Evolutionary conservation across 2,113 vertebrate genomes (phyloP), one percentile per base, ranked within the genome.

Genomic region (Todiramphus chloris): DNA sequence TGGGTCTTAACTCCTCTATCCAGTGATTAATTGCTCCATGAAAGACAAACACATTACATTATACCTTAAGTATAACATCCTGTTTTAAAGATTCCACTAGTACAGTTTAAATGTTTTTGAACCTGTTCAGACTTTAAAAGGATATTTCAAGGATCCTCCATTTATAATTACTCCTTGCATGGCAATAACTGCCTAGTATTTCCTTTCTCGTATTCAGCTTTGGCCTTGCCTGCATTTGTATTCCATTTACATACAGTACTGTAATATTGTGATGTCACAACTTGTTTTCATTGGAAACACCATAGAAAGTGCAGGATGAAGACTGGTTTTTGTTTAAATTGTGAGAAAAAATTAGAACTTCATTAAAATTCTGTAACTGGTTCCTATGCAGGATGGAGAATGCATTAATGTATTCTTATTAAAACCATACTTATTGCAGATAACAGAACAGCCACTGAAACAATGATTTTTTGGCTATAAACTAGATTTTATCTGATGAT

Each of bases 31-130:
- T 96, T 95, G 95, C 90, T 96, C 66, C 48, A 16, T 74, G 86
- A 86, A 95, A 96, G 96, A 95, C 89, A 97, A 93, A 94, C 93
- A 97, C 83, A 95, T 95, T 94, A 96, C 90, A 95, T 97, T 94
- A 89, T 95, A 95, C 89, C 51, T 78, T 92, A 93, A 95, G 73
- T 87, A 90, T 94, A 97, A 96, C 96, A 95, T 96, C 91, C 95
- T 97, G 93, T 95, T 96, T 95, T 93, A 93, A 97, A 96, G 95
- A 97, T 90, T 92, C 84, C 81, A 87, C 89, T 92, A 87, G 70
- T 67, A 37, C 13, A 85, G 53, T 91, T 94, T 73, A 94, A 91
- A 96, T 93, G 73, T 39, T 90, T 95, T 94, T 96, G 51, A 91
- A 95, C 75, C 83, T 95, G 53, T 83, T 94, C 63, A 84, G 64